Evolutionary conservation across 2,888 invertebrate genomes (phyloP), one percentile per base, ranked within the genome.

Genomic region (Cremastobaeus sp.): DNA sequence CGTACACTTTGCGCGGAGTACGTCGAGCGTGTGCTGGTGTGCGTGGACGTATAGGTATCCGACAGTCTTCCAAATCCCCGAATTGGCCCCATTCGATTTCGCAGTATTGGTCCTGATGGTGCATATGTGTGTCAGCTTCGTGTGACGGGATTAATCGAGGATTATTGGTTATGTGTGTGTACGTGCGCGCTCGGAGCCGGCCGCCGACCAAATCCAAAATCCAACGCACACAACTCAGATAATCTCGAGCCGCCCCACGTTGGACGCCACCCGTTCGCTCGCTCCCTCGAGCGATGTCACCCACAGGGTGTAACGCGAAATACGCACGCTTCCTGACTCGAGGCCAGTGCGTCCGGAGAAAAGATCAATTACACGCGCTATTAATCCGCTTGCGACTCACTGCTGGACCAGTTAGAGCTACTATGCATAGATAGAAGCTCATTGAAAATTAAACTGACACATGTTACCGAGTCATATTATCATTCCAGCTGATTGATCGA

Each of bases 211-310:
- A 85, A 86, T 85, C 84, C 85, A 77, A 86, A 86, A 87, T 87
- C 86, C 84, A 82, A 86, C 86, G 83, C 86, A 85, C 84, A 86
- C 86, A 82, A 80, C 81, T 79, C 81, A 79, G 82, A 80, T 86
- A 86, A 85, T 84, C 83, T 86, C 81, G 64, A 39, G 66, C 28
- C 28, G 15, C 50, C 35, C 59, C 64, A 28, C 64, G 54, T 45
- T 50, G 45, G 45, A 37, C 48, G 41, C 55, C 62, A 43, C 73
- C 65, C 76, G 66, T 76, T 66, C 76, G 77, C 76, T 74, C 74
- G 17, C 60, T 59, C 76, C 70, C 70, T 52, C 55, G 77, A 70
- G 65, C 76, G 65, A 60, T 74, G 72, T 78, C 78, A 77, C 79
- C 77, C 78, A 79, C 76, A 71, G 76, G 79, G 79, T 79, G 79